Evolutionary conservation across 2,113 vertebrate species (phyloP).

Genomic region (Hippolais icterina): DNA sequence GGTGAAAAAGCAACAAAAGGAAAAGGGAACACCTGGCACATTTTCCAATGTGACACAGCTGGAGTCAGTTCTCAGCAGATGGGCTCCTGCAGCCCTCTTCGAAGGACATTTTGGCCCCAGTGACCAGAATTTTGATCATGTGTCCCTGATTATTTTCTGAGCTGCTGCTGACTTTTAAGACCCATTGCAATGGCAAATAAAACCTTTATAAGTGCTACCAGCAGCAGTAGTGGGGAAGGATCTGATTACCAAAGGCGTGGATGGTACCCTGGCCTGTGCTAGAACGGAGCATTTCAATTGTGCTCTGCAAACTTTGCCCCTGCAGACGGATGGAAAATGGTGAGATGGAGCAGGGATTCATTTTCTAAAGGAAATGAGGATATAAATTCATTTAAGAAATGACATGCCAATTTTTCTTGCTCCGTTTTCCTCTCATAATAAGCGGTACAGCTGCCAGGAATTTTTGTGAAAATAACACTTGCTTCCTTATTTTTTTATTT

Average conservation of each 20-base stretch:
- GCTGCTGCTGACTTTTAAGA: constrained; percentile 49
- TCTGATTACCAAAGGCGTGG: not conserved
- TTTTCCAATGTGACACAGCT: rapidly evolving
- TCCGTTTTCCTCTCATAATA: constrained; percentile 59
- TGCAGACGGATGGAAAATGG: constrained; percentile 48
- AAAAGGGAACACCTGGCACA: not conserved
- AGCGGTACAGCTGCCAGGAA: constrained; percentile 54
- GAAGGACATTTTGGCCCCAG: not conserved
- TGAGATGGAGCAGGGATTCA: constrained; percentile 53
- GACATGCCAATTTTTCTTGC: constrained; percentile 67
- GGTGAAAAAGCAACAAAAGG: not conserved
- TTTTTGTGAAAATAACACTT: constrained; percentile 66
- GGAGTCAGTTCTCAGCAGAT: not conserved
- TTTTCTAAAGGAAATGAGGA: constrained; percentile 68
- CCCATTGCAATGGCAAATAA: constrained; percentile 42
- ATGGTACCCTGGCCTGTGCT: not conserved
- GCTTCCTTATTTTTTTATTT: not conserved
- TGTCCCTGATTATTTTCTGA: constrained; percentile 11
- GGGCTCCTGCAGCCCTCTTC: not conserved
- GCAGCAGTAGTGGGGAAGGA: not conserved
- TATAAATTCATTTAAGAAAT: constrained; percentile 70
- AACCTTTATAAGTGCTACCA: not conserved
- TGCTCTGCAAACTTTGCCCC: constrained; percentile 58
- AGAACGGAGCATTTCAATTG: not conserved
- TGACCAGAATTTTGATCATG: not conserved